A percentile compares a stretch with the other conserved stretches of the same genome.
Evolutionary conservation across 1,140 invertebrate species (phyloP).

Genomic region (Calliphora vicina): DNA sequence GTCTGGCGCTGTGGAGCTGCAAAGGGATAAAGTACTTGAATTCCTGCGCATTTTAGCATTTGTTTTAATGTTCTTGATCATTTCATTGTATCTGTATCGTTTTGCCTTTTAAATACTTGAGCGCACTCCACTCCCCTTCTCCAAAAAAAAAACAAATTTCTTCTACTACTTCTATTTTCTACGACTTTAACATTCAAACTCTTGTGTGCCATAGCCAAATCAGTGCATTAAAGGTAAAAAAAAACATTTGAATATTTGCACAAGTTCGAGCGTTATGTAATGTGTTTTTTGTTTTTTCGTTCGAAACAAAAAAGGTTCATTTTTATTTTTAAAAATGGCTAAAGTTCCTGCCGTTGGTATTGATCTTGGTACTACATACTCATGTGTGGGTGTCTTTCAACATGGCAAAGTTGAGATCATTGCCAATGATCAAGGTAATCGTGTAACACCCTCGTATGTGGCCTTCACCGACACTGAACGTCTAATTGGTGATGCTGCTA

Average conservation of each 20-base stretch:
- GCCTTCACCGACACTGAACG: conserved; percentile 97
- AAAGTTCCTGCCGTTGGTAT: conserved; percentile 75
- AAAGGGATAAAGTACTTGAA: conserved; percentile 61
- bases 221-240: neutral
- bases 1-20: conserved; percentile 60
- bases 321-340: conserved; percentile 46
- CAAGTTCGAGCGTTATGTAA: neutral
- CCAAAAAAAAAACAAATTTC: too few relatives aligned
- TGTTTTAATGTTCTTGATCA: conserved; percentile 58
- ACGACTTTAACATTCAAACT: neutral
- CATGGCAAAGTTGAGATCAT: conserved; percentile 93
- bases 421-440: conserved; percentile 94
- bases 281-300: neutral
- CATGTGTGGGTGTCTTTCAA: conserved; percentile 84
- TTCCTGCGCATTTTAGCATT: conserved; percentile 60
- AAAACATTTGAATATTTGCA: neutral
- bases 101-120: conserved; percentile 51
- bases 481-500: conserved; percentile 95
- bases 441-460: conserved; percentile 96
- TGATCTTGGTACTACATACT: conserved; percentile 83
- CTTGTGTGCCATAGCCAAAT: neutral
- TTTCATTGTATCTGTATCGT: conserved; percentile 59
- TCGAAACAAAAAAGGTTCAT: neutral
- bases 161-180: neutral
- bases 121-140: neutral